Evolutionary conservation across 2,888 invertebrate genomes (phyloP), one percentile per base, ranked within the genome.

Genomic region (Cantharis rufa): DNA sequence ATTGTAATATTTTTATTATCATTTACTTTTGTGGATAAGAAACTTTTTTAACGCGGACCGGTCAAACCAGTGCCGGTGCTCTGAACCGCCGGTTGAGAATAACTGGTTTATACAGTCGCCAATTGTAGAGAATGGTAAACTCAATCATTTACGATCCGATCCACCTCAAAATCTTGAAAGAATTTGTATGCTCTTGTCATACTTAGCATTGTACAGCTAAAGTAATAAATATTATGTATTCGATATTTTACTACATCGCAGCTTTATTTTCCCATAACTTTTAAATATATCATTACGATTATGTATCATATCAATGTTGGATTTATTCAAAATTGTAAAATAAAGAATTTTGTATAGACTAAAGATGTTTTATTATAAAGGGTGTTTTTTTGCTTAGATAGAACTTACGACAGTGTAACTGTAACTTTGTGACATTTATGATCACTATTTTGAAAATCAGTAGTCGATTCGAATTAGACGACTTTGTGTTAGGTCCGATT

Each of bases 221-320:
- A 18, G 18, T 1, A 18, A 82, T 7, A 5, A 24, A 24, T 24
- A 24, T 24, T 24, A 79, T 48, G 7, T 48, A 48, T 48, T 48
- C 81, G 82, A 82, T 81, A 82, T 82, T 83, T 82, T 83, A 80
- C 80, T 77, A 78, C 78, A 69, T 80, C 77, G 79, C 66, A 76
- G 81, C 81, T 83, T 82, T 79, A 79, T 79, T 79, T 80, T 80
- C 80, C 81, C 79, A 81, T 80, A 78, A 80, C 80, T 82, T 83
- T 82, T 82, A 48, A 48, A 48, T 48, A 48, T 48, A 48, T 48
- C 48, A 48, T 48, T 48, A 48, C 48, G 48, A 48, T 48, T 48
- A 48, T 48, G 48, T 48, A 84, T 85, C 86, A 86, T 86, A 86
- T 86, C 86, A 86, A 82, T 86, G 86, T 86, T 85, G 82, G 82